Evolutionary conservation across 2,113 vertebrate species (phyloP).

Genomic region (Polypterus bichir): DNA sequence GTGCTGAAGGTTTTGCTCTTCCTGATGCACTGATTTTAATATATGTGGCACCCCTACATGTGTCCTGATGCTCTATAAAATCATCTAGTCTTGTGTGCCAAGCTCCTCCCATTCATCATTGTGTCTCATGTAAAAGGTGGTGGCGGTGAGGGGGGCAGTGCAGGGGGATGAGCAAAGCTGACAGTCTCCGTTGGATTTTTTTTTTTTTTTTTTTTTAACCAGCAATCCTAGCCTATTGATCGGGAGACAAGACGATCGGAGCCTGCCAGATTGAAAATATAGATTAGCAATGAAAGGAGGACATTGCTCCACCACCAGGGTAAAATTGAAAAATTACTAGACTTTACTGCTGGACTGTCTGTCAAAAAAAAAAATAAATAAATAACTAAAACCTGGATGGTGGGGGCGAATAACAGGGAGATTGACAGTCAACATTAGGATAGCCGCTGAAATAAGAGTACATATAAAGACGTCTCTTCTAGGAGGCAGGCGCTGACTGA

Average conservation of each 20-base stretch:
- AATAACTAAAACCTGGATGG: no score
- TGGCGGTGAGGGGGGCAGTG: conserved; percentile 5
- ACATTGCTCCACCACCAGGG: conserved; percentile 44
- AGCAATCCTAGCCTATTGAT: conserved; percentile 51
- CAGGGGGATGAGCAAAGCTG: conserved; percentile 24
- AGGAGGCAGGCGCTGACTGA: no score
- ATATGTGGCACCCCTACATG: no score
- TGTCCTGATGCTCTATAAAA: no score
- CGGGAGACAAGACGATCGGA: conserved; percentile 39
- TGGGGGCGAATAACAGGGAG: no score
- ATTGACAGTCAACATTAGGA: no score
- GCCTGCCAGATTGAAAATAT: conserved; percentile 58
- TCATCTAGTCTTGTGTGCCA: no score
- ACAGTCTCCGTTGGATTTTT: conserved; percentile 46
- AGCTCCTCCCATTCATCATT: no score
- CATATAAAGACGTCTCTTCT: no score
- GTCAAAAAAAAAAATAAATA: background rate
- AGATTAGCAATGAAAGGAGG: conserved; percentile 63
- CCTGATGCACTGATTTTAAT: no score
- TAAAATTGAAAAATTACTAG: conserved; percentile 39
- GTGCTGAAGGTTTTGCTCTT: no score
- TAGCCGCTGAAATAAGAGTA: no score
- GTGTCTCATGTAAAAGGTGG: background rate
- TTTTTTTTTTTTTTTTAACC: conserved; percentile 30
- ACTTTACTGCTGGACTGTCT: conserved; percentile 22